Evolutionary conservation across 1,140 invertebrate genomes (phyloP), one percentile per base, ranked within the genome.

Genomic region (Papilio machaon): DNA sequence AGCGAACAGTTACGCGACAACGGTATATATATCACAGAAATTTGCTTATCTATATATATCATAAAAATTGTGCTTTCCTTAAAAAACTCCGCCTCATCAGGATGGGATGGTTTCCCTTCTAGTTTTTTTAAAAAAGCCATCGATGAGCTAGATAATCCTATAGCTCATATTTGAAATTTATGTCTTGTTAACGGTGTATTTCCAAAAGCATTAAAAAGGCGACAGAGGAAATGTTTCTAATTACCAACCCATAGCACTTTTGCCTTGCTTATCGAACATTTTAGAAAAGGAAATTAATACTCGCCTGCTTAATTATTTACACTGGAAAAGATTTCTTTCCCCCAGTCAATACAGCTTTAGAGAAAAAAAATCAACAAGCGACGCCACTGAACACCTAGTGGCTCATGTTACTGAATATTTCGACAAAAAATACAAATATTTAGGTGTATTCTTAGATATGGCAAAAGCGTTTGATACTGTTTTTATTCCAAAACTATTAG

Each of bases 381-480:
- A 54, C 38, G 81, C 81, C 11, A 75, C 74, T 2, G 38, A 76
- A 15, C 58, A 82, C 52, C 47, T 82, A 13, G 38, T 80, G n/a
- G 46, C 43, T 8, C 54, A 74, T 49, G 35, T 82, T 30, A 3
- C 38, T 2, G 35, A 43, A 17, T 67, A 80, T 19, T 23, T 82
- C 13, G 81, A 80, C 17, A 82, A 77, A 70, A 82, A 58, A 46
- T 7, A 74, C 17, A 74, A 77, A 73, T 80, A 19, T 30, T 23
- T 75, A 2, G 73, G 38, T 19, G 38, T 82, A 38, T 82, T 82
- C 54, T 35, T 82, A 60, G 79, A 82, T 52, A 49, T 82, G 4
- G 54, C 46, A 19, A 82, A 82, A 54, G 82, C 82, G 6, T 82
- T 82, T 67, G 81, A 82, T 49, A 78, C 77, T 35, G 77, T 82